phyloP scores from a whole-genome alignment of 2,888 invertebrate genomes.

The Philhelius pedissequus region DNA sequence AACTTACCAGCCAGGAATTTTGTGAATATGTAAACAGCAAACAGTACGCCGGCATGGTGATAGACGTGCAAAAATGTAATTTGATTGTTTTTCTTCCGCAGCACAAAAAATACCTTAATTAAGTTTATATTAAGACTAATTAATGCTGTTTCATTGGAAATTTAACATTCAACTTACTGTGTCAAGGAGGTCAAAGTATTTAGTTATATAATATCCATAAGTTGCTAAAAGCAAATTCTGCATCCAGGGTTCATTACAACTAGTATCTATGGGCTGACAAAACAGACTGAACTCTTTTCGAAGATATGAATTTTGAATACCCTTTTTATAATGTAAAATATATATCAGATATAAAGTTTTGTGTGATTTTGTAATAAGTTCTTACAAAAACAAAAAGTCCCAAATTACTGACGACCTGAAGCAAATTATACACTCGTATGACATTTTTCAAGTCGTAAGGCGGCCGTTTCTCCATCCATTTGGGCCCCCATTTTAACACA shows the following conservation, averaged over 20 bases:
- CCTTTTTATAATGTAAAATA: conserved; percentile 58
- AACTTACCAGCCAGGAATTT: conserved; percentile 81
- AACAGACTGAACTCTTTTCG: conserved; percentile 73
- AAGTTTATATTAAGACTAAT: background rate
- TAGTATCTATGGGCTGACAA: conserved; percentile 74
- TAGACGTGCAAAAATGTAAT: conserved; percentile 92
- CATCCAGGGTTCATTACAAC: conserved; percentile 75
- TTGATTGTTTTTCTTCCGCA: conserved; percentile 90
- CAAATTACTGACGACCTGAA: conserved; percentile 79
- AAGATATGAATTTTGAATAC: conserved; percentile 70
- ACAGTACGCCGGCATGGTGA: conserved; percentile 90
- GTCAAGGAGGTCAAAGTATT: conserved; percentile 85
- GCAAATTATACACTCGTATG: conserved; percentile 84
- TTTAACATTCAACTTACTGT: conserved; percentile 80
- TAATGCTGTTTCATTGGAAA: background rate
- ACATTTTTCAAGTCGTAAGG: conserved; percentile 84
- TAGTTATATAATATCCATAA: conserved; percentile 84
- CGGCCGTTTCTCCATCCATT: conserved; percentile 83
- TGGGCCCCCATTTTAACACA: conserved; percentile 86
- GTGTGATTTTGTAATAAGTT: background rate
- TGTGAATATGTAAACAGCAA: conserved; percentile 82
- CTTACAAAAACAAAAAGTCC: conserved; percentile 68
- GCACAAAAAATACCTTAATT: conserved; percentile 84
- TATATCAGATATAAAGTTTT: background rate
- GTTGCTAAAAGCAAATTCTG: conserved; percentile 79